Base-by-base conservation (phyloP, 1,140 invertebrate genomes). In the Diachasmimorpha longicaudata region DNA sequence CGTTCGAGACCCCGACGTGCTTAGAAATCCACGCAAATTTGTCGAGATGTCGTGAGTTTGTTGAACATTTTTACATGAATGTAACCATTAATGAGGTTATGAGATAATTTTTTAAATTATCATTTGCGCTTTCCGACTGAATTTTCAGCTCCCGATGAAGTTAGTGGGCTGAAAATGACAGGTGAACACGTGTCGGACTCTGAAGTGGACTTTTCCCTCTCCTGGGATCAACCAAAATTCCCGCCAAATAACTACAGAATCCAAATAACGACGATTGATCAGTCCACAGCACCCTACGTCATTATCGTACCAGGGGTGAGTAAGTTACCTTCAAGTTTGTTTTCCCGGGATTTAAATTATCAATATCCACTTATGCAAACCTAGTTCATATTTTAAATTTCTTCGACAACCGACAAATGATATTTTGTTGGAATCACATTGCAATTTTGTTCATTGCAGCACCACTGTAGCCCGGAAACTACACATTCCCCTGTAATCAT, bases 161-260 rank as follows among this genome's bases (percentile, higher is more conserved):
- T 83, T 1, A 80, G 80, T 74, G 83, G 79, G 37, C 31, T 85
- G 5, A 75, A 75, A 13, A 71, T 76, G 0, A 13, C 16, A 10
- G 16, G 70, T 8, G 52, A 44, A 14, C 42, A 52, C 8, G 46
- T 75, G 5, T 46, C 72, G 11, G 58, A 48, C 48, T 71, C 70
- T 31, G 39, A 74, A 14, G 85, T 81, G 71, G 80, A 88, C 36
- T 73, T 90, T 13, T 67, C 72, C 6, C 31, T 91, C 0, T 75
- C 5, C 4, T 91, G 90, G 90, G 55, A 82, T 4, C 66, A 81
- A 75, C 85, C 89, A 10, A 19, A 75, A 36, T 77, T 83, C 4
- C 16, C 81, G 46, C 89, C 90, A 0, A 83, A 89, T 74, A 86
- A 83, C 79, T 90, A 89, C 70, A 83, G 75, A 0, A 48, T 86